phyloP scores from a whole-genome alignment of 92 coral and sea anemone genomes.

The Paragorgia papillata region DNA sequence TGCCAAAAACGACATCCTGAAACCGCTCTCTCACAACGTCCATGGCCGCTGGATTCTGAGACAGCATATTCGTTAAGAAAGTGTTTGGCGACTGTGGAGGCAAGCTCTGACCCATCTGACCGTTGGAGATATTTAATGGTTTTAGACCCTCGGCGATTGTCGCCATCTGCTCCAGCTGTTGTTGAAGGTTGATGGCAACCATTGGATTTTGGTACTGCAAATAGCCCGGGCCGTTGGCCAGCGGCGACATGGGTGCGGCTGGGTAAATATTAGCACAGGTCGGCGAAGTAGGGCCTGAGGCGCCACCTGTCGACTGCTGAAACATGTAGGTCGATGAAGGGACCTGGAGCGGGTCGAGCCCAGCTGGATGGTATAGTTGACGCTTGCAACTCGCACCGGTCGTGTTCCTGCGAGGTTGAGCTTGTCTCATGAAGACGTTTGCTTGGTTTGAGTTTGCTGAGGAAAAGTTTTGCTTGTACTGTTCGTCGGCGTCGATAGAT shows the following conservation, averaged over 20 bases:
- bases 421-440: constrained; percentile 58
- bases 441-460: constrained; percentile 21
- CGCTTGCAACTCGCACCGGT: constrained; percentile 57
- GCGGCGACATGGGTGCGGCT: constrained; percentile 73
- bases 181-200: constrained; percentile 64
- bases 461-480: constrained; percentile 41
- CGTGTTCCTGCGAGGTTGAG: constrained; percentile 60
- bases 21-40: constrained; percentile 22
- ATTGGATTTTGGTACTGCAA: constrained; percentile 73
- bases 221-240: constrained; percentile 63
- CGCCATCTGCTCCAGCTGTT: constrained; percentile 68
- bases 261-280: constrained; percentile 72
- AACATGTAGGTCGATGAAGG: constrained; percentile 12
- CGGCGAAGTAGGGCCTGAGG: constrained; percentile 32
- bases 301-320: constrained; percentile 13
- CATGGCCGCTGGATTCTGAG: constrained; percentile 57
- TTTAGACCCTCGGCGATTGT: constrained; percentile 45
- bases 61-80: constrained; percentile 51
- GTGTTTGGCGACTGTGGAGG: constrained; percentile 42
- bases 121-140: constrained; percentile 51
- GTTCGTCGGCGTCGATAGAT: constrained; percentile 70
- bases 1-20: constrained; percentile 20
- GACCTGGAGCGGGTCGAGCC: constrained; percentile 57
- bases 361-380: constrained; percentile 43
- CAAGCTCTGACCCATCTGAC: constrained; percentile 18